A percentile compares a stretch with the other conserved stretches of the same genome.
Conservation (phyloP, 2,888 invertebrate species). For the Cactoblastis cactorum region DNA sequence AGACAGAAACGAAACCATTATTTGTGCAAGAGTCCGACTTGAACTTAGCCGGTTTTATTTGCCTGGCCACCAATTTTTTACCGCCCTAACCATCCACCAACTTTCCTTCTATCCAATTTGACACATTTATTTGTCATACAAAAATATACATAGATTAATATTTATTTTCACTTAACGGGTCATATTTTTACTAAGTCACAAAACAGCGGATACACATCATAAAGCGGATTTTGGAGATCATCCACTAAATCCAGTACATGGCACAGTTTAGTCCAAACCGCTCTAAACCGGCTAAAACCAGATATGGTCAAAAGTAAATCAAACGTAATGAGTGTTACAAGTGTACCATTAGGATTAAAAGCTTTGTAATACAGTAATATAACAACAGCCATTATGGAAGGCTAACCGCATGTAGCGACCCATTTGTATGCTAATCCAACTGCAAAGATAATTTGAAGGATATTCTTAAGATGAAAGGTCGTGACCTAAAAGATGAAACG, state of each 20-base stretch:
- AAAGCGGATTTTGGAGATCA: neutral
- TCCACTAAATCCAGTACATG: neutral
- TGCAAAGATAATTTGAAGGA: constrained; percentile 51
- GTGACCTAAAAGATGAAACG: constrained; percentile 2
- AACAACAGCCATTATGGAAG: constrained; percentile 57
- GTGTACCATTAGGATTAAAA: constrained; percentile 32
- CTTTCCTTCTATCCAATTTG: too few species aligned
- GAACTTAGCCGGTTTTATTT: too few species aligned
- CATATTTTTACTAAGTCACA: too few species aligned
- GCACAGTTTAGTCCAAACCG: neutral
- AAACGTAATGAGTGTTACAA: constrained; percentile 20
- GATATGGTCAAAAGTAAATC: constrained; percentile 10
- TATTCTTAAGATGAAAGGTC: constrained; percentile 32
- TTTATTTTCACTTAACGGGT: too few species aligned
- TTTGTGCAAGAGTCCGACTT: too few species aligned
- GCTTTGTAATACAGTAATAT: constrained; percentile 37
- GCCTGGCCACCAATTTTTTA: too few species aligned
- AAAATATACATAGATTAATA: too few species aligned
- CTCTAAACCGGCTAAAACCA: neutral
- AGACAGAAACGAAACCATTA: too few species aligned
- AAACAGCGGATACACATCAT: neutral
- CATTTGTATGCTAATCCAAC: constrained; percentile 67
- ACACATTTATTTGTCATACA: too few species aligned
- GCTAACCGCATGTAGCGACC: constrained; percentile 53
- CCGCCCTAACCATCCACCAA: too few species aligned